phyloP scores from a whole-genome alignment of 2,113 vertebrate species.

The Spermophilus dauricus region DNA sequence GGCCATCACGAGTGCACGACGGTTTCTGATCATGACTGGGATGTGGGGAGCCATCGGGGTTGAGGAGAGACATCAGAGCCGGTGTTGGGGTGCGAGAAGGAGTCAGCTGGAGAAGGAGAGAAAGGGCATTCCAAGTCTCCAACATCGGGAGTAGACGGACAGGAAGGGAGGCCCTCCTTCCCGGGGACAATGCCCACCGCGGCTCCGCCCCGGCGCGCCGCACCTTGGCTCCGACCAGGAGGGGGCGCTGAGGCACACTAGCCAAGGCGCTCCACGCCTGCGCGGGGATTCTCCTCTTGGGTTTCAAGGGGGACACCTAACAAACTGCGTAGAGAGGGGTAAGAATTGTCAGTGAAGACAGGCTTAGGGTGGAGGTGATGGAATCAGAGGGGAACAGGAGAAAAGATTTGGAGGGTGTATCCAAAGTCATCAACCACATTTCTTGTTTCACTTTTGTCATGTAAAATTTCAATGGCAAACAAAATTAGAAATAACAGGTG shows the following conservation, averaged over 20 bases:
- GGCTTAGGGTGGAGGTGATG: too few relatives aligned
- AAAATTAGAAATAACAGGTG: neutral
- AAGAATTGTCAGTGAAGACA: too few relatives aligned
- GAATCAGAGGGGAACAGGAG: neutral
- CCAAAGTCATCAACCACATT: neutral
- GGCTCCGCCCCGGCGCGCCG: too few relatives aligned
- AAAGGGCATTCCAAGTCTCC: neutral
- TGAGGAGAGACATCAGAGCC: neutral
- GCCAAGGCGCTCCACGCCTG: fast-evolving
- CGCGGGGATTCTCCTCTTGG: fast-evolving
- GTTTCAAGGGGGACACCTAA: neutral
- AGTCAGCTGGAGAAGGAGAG: neutral
- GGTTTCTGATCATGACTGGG: neutral
- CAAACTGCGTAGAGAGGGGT: neutral
- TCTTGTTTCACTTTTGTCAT: neutral
- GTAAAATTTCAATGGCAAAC: neutral
- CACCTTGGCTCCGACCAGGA: neutral
- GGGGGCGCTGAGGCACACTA: neutral
- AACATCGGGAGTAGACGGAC: fast-evolving
- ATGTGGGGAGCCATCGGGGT: neutral
- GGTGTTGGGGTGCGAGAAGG: neutral
- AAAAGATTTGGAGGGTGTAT: neutral
- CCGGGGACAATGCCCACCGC: too few relatives aligned
- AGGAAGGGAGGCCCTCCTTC: too few relatives aligned
- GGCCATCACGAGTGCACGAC: neutral